Evolutionary conservation across 2,113 vertebrate species (phyloP).

Genomic region (Theropithecus gelada): DNA sequence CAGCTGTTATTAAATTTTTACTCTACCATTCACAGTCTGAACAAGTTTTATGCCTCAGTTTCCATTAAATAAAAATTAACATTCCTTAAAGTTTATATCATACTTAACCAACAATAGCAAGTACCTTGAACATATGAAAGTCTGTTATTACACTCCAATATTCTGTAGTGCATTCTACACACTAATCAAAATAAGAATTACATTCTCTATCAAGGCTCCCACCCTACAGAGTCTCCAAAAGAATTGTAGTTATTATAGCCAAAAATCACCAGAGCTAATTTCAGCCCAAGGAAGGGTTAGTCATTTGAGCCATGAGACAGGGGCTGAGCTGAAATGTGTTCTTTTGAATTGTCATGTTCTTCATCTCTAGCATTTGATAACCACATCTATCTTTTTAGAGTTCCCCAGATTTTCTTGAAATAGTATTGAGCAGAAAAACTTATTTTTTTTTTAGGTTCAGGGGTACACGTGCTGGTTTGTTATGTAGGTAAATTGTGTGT

Average conservation of each 20-base stretch:
- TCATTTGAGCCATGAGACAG: neutral
- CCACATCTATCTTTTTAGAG: neutral
- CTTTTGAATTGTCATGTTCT: neutral
- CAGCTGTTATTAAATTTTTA: neutral
- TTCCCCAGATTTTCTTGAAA: neutral
- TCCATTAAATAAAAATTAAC: neutral
- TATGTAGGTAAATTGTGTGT: too few relatives aligned
- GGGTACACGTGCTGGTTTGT: too few relatives aligned
- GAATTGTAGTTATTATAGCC: neutral
- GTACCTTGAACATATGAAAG: neutral
- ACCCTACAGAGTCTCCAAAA: neutral
- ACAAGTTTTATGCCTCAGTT: slow-evolving; percentile 35
- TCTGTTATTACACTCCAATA: neutral
- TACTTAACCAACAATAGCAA: neutral
- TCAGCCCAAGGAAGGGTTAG: neutral
- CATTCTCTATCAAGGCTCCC: neutral
- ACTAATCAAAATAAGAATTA: slow-evolving; percentile 42
- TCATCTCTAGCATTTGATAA: neutral
- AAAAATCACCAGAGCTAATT: neutral
- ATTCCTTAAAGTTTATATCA: neutral
- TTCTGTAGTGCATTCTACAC: neutral
- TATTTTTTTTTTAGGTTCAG: neutral
- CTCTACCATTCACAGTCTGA: neutral
- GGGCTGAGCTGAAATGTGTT: neutral
- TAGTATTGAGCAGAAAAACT: neutral